Evolutionary conservation across 2,888 invertebrate species (phyloP).

Genomic region (Sinhomidia bicolor): DNA sequence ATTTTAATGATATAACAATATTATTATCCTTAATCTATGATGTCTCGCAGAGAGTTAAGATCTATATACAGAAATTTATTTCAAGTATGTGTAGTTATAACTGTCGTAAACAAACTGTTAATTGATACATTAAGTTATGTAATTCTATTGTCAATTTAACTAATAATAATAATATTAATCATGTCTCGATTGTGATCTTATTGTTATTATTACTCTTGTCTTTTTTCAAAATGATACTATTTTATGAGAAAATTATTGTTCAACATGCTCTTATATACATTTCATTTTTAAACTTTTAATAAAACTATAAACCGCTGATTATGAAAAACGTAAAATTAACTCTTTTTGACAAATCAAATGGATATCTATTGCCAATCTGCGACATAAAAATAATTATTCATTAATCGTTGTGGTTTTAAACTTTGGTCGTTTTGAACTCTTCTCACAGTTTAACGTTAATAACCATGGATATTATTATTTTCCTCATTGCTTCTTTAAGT

Average conservation of each 20-base stretch:
- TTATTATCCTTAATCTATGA: background rate
- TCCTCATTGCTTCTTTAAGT: background rate
- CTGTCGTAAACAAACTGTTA: background rate
- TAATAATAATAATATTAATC: background rate
- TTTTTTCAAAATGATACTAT: conserved; percentile 2
- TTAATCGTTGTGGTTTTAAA: too few species aligned
- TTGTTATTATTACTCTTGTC: background rate
- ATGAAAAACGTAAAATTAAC: background rate
- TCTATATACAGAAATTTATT: background rate
- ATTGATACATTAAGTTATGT: too few species aligned
- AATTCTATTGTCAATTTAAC: conserved; percentile 22
- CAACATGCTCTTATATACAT: background rate
- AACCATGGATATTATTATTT: background rate
- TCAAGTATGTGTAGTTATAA: background rate
- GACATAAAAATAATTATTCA: too few species aligned
- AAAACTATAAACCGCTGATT: conserved; percentile 9
- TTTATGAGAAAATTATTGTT: background rate
- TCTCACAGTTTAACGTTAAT: too few species aligned
- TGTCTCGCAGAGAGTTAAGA: background rate
- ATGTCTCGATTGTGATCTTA: conserved; percentile 50
- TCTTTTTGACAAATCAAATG: too few species aligned
- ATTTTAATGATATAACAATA: too few species aligned
- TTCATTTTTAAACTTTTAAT: conserved; percentile 42
- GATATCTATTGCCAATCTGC: too few species aligned
- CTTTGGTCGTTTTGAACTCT: too few species aligned